Conservation (phyloP, 2,888 invertebrate species). For the Ypsolopha sequella region DNA sequence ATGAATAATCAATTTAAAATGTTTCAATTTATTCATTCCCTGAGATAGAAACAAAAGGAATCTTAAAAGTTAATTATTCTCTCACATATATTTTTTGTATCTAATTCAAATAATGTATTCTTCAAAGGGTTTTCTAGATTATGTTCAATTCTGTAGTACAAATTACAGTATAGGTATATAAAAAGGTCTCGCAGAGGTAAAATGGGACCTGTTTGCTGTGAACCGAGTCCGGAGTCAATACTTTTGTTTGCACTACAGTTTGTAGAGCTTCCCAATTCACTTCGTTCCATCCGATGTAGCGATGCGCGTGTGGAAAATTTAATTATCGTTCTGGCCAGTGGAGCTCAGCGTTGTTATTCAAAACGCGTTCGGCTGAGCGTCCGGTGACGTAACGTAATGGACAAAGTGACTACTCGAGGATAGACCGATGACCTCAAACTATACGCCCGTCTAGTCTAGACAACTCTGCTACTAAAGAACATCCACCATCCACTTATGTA, state of each 20-base stretch:
- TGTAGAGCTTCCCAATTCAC: constrained; percentile 33
- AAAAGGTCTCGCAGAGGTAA: too few relatives aligned
- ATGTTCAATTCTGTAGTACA: too few relatives aligned
- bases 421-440: constrained; percentile 52
- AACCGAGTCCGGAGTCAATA: not conserved
- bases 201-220: too few relatives aligned
- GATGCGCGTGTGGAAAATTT: constrained; percentile 55
- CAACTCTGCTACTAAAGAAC: not conserved
- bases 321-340: constrained; percentile 50
- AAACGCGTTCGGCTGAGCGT: constrained; percentile 43
- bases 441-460: constrained; percentile 24
- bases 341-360: constrained; percentile 57
- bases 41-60: too few relatives aligned
- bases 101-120: too few relatives aligned
- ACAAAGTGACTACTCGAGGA: constrained; percentile 32
- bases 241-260: constrained; percentile 15
- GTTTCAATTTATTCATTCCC: too few relatives aligned
- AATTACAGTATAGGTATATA: too few relatives aligned
- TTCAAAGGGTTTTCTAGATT: too few relatives aligned
- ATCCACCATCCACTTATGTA: too few relatives aligned
- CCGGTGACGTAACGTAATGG: constrained; percentile 42
- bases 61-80: too few relatives aligned
- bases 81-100: too few relatives aligned
- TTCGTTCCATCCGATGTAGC: constrained; percentile 25
- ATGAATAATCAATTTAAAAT: too few relatives aligned